Evolutionary conservation across 2,797 vertebrate genomes (phyloP), one percentile per base, ranked within the genome.

Genomic region (Amazona finschi): DNA sequence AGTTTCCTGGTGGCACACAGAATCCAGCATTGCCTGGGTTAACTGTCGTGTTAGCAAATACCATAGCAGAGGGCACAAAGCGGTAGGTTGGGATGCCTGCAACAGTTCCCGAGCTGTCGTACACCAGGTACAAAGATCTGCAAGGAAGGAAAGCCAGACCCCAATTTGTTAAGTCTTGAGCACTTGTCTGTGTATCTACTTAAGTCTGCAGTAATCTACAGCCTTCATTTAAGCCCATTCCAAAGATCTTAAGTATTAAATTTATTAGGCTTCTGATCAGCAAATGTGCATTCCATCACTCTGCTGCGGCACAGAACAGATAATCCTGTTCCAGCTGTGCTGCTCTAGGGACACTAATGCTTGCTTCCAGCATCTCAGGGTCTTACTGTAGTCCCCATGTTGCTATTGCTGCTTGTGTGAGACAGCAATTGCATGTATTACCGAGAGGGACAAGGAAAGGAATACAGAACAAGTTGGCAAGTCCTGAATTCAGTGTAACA

Each of bases 11-110:
- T 0, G 99, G 99, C 41, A 98, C 96, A 30, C 99, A 99, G 98
- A 99, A 99, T 11, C 99, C 99, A 2, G 98, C 97, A 2, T 99
- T 99, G 76, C 97, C 98, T 0, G 99, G 99, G 90, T 99, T 99
- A 58, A 98, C 83, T 0, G 98, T 97, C 0, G 22, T 1, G 91
- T 99, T 99, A 89, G 99, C 99, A 80, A 99, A 98, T 36, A 99
- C 97, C 89, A 97, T 94, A 27, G 93, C 93, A 21, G 99, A 99
- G 33, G 98, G 98, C 75, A 96, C 97, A 30, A 99, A 99, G 30
- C 99, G 98, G 89, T 98, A 99, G 22, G 98, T 98, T 5, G 98
- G 98, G 94, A 99, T 95, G 30, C 98, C 98, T 53, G 98, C 98
- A 38, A 99, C 97, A 0, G 25, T 96, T 87, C 98, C 95, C 1